Conservation (phyloP, 2,888 invertebrate species). For the Mayetiola destructor region DNA sequence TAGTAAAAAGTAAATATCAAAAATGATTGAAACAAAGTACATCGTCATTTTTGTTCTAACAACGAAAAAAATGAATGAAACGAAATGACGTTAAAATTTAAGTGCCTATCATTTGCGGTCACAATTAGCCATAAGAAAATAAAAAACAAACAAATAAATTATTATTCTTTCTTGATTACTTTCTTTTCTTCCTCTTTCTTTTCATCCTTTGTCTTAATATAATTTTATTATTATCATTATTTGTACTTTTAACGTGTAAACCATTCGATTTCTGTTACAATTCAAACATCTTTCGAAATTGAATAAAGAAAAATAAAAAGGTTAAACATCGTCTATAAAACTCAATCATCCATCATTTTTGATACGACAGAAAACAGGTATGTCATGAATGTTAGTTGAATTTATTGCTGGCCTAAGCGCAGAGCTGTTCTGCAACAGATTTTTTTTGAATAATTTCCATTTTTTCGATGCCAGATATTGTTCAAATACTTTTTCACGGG, state of each 20-base stretch:
- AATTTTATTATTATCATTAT: not conserved
- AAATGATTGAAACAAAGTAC: too few species aligned
- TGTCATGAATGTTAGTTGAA: slow-evolving; percentile 26
- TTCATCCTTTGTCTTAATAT: not conserved
- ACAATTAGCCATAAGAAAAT: too few species aligned
- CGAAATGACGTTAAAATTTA: not conserved
- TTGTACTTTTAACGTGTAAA: not conserved
- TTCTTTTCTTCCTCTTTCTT: too few species aligned
- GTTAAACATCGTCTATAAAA: not conserved
- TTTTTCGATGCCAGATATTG: slow-evolving; percentile 26
- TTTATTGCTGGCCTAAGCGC: slow-evolving; percentile 17
- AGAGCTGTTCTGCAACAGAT: slow-evolving; percentile 21
- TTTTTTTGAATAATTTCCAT: slow-evolving; percentile 29
- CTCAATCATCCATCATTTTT: slow-evolving; percentile 23
- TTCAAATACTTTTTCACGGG: slow-evolving; percentile 26
- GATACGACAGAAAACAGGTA: slow-evolving; percentile 32
- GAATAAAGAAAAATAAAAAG: not conserved
- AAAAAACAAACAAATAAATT: too few species aligned
- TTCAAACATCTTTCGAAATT: not conserved
- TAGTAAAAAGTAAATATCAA: too few species aligned
- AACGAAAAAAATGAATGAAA: too few species aligned
- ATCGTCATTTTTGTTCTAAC: too few species aligned
- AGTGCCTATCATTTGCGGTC: slow-evolving; percentile 1
- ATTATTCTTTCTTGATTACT: not conserved
- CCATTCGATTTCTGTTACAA: not conserved